These are phyloP conservation scores for Limnephilus auricula DNA, from an alignment of 2,888 invertebrate species.

Conservation along the genomic window DNA sequence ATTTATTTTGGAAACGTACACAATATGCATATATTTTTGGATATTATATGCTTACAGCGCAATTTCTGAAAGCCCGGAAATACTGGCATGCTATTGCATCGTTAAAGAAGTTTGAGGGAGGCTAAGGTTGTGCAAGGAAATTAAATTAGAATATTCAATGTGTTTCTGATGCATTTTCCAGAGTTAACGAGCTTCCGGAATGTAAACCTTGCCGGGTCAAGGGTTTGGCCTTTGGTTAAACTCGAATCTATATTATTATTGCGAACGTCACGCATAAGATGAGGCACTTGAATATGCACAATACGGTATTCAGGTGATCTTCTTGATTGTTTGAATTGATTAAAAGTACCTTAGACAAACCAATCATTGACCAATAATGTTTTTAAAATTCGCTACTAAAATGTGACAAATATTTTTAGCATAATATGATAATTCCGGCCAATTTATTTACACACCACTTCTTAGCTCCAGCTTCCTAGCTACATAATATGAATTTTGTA, in stretches of 20 bases:
- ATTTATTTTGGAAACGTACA: too few relatives aligned
- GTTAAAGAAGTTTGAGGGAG: neutral
- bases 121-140: neutral
- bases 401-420: too few relatives aligned
- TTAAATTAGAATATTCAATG: neutral
- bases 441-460: neutral
- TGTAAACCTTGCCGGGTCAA: neutral
- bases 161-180: neutral
- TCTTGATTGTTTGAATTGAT: too few relatives aligned
- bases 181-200: neutral
- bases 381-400: neutral
- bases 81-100: neutral
- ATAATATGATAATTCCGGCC: neutral
- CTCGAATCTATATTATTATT: neutral
- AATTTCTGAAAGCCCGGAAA: neutral
- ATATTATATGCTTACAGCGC: too few relatives aligned
- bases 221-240: neutral
- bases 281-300: neutral
- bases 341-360: neutral
- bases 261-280: neutral
- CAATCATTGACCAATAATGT: neutral
- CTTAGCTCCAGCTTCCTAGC: neutral
- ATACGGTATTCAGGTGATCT: neutral
- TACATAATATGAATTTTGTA: too few relatives aligned
- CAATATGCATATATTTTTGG: too few relatives aligned